Evolutionary conservation across 2,113 vertebrate species (phyloP), one percentile per base, ranked within the genome.

Genomic region (Columba livia): DNA sequence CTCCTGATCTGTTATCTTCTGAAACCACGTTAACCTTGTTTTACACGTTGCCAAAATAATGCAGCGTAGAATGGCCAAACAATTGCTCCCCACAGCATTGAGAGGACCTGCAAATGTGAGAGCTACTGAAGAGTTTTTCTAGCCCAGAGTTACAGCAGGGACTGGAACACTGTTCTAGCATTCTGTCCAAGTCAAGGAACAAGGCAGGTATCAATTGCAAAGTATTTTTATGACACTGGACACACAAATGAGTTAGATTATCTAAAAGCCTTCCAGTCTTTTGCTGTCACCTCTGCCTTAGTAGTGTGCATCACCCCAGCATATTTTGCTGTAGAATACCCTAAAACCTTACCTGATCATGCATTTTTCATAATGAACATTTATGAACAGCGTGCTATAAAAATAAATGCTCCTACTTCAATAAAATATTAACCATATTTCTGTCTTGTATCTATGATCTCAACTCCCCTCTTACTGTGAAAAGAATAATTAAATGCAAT

Each of bases 401-500:
- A 86, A 98, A 97, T 81, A 95, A 89, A 83, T 95, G 79, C 2
- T 89, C n/a, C 32, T 72, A 65, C 64, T 97, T 28, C 74, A 77
- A 93, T 97, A 94, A 64, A 79, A 85, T 58, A 61, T 42, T 74
- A 75, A 74, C 28, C 7, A 6, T 23, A 48, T 12, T 85, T 95
- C 24, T 91, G 65, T 88, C 51, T 50, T 62, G 7, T 62, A 60
- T 93, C 93, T 96, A 94, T 94, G 75, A 96, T 95, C 69, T 96
- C 95, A 97, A 86, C 90, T 97, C 89, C 15, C 83, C 89, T 90
- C 83, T 90, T 98, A 93, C 92, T 94, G 91, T 91, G 60, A 94
- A 97, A 96, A 95, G 58, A 95, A 97, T 97, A 90, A 96, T 56
- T 61, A 74, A 96, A 89, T 29, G 5, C 65, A 90, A 72, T 94